Evolutionary conservation across 2,113 vertebrate species (phyloP).

Genomic region (Dicentrarchus labrax): DNA sequence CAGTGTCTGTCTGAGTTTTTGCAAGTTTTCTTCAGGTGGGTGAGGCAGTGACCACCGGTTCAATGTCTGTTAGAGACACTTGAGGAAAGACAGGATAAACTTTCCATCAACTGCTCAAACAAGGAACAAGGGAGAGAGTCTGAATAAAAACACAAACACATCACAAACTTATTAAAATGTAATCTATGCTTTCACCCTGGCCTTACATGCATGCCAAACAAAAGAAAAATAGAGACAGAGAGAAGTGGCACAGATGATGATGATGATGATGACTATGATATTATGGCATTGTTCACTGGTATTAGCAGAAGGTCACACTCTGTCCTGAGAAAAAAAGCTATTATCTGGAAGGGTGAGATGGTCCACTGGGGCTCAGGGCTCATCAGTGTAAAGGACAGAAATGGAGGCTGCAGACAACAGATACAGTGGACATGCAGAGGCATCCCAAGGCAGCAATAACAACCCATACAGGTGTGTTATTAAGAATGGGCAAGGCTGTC

Average conservation of each 20-base stretch:
- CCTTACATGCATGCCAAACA: not conserved
- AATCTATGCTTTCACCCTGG: not conserved
- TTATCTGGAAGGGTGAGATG: constrained; percentile 58
- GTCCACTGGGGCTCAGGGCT: constrained; percentile 49
- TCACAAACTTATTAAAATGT: not conserved
- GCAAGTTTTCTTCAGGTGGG: constrained; percentile 15
- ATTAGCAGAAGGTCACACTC: constrained; percentile 64
- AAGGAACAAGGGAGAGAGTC: not conserved
- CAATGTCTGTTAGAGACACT: constrained; percentile 13
- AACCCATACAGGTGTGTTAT: constrained; percentile 39
- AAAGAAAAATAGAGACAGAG: constrained; percentile 29
- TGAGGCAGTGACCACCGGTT: constrained; percentile 25
- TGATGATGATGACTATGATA: constrained; percentile 37
- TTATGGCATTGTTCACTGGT: constrained; percentile 44
- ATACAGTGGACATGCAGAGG: constrained; percentile 35
- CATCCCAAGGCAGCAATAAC: constrained; percentile 46
- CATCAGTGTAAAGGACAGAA: constrained; percentile 61
- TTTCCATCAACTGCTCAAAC: constrained; percentile 3
- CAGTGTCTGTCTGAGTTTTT: constrained; percentile 15
- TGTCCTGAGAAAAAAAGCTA: constrained; percentile 55
- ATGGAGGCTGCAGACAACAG: constrained; percentile 38
- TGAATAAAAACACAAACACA: not conserved
- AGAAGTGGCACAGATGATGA: constrained; percentile 3
- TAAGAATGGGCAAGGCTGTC: constrained; percentile 6
- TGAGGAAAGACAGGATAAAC: constrained; percentile 14